Evolutionary conservation across 2,888 invertebrate species (phyloP).

Genomic region (Polymixis lichenea): DNA sequence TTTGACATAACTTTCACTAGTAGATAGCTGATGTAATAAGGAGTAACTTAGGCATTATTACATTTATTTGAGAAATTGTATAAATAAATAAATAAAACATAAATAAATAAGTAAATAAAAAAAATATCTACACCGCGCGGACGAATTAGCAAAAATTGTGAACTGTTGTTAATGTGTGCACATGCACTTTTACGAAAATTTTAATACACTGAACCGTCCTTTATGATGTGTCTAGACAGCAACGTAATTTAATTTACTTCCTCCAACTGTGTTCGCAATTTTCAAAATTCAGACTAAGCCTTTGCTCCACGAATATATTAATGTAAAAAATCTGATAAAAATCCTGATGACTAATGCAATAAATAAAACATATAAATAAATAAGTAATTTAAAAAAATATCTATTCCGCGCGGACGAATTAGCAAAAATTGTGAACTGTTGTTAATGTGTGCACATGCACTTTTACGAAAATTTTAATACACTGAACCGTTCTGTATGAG

Average conservation of each 20-base stretch:
- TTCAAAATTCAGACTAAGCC: not conserved
- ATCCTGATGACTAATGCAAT: not conserved
- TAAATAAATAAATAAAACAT: too few relatives aligned
- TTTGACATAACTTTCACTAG: too few relatives aligned
- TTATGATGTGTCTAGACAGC: conserved; percentile 5
- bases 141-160: not conserved
- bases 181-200: not conserved
- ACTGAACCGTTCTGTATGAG: not conserved
- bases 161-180: not conserved
- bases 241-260: not conserved
- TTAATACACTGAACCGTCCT: not conserved
- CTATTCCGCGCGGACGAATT: too few relatives aligned
- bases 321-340: not conserved
- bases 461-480: not conserved
- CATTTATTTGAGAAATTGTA: too few relatives aligned
- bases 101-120: too few relatives aligned
- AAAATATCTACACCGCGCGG: too few relatives aligned
- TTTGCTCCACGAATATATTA: not conserved
- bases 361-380: too few relatives aligned
- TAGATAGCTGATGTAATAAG: too few relatives aligned
- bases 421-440: not conserved
- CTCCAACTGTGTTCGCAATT: not conserved
- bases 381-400: too few relatives aligned
- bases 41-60: too few relatives aligned
- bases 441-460: not conserved